phyloP scores from a whole-genome alignment of 1,140 invertebrate species.

The Euglossa dilemma region DNA sequence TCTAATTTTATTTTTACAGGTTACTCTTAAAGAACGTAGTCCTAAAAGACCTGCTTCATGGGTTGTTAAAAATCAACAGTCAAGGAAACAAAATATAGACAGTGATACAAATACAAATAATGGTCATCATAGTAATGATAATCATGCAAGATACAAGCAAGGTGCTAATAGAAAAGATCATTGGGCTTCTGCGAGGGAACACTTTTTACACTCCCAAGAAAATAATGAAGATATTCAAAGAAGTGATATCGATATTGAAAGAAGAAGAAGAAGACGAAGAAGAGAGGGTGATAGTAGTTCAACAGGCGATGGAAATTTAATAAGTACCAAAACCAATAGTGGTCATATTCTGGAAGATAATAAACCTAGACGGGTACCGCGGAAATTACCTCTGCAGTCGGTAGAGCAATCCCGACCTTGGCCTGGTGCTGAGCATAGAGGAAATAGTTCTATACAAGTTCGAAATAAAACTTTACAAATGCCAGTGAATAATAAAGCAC shows the following conservation, averaged over 20 bases:
- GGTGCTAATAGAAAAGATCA: conserved; percentile 77
- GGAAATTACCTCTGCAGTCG: conserved; percentile 75
- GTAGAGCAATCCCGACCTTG: conserved; percentile 72
- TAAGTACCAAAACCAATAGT: conserved; percentile 56
- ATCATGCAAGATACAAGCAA: conserved; percentile 73
- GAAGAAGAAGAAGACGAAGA: conserved; percentile 70
- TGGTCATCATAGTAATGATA: conserved; percentile 59
- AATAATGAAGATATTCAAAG: conserved; percentile 71
- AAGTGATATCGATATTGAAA: conserved; percentile 70
- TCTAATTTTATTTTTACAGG: conserved; percentile 62
- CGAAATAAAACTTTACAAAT: conserved; percentile 61
- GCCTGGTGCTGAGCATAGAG: conserved; percentile 46
- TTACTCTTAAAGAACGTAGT: conserved; percentile 77
- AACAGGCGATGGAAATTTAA: conserved; percentile 53
- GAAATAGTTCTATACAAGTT: conserved; percentile 58
- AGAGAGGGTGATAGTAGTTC: conserved; percentile 71
- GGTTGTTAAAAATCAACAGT: conserved; percentile 75
- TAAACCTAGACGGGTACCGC: conserved; percentile 74
- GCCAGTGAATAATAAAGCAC: conserved; percentile 69
- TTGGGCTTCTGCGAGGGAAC: conserved; percentile 79
- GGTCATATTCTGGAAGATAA: conserved; percentile 58
- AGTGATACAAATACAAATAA: conserved; percentile 76
- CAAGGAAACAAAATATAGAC: conserved; percentile 72
- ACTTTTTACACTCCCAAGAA: conserved; percentile 74
- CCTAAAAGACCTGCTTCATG: conserved; percentile 75